Percentiles rank a stretch among this genome's conserved stretches.
phyloP scores from a whole-genome alignment of 2,113 vertebrate species.

The Labeo catla region DNA sequence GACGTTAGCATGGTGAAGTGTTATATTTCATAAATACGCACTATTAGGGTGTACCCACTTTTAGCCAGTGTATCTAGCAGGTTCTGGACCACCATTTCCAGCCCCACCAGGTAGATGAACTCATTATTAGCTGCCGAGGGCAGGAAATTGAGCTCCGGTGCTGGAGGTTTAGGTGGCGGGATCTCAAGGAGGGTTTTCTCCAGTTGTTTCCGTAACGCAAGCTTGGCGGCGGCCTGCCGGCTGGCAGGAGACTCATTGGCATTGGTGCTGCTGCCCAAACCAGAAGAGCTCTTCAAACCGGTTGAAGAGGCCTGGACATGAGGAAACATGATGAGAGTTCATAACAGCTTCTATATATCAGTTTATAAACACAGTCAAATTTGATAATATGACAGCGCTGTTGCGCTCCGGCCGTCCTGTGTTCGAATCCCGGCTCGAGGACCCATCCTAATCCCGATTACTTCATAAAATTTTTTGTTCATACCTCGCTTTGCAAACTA shows the following conservation, averaged over 20 bases:
- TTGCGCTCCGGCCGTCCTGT: too few relatives aligned
- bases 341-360: background rate
- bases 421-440: too few relatives aligned
- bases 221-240: slow-evolving; percentile 92
- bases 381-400: background rate
- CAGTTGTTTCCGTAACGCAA: slow-evolving; percentile 93
- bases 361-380: background rate
- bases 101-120: slow-evolving; percentile 95
- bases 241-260: slow-evolving; percentile 88
- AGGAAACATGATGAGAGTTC: background rate
- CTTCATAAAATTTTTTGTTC: background rate
- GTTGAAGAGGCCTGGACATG: slow-evolving; percentile 82
- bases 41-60: slow-evolving; percentile 56
- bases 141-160: slow-evolving; percentile 93
- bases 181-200: slow-evolving; percentile 97
- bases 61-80: slow-evolving; percentile 93
- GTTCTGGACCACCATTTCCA: slow-evolving; percentile 97
- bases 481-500: background rate
- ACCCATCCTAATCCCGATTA: background rate
- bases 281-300: slow-evolving; percentile 82
- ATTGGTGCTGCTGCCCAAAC: slow-evolving; percentile 68
- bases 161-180: slow-evolving; percentile 92
- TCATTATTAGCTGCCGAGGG: slow-evolving; percentile 97
- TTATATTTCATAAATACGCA: too few relatives aligned
- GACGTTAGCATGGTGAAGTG: background rate